Percentiles rank a stretch among this genome's conserved stretches.
These are phyloP conservation scores for Siniperca scherzeri DNA, from an alignment of 2,797 vertebrate species.

Conservation along the genomic window DNA sequence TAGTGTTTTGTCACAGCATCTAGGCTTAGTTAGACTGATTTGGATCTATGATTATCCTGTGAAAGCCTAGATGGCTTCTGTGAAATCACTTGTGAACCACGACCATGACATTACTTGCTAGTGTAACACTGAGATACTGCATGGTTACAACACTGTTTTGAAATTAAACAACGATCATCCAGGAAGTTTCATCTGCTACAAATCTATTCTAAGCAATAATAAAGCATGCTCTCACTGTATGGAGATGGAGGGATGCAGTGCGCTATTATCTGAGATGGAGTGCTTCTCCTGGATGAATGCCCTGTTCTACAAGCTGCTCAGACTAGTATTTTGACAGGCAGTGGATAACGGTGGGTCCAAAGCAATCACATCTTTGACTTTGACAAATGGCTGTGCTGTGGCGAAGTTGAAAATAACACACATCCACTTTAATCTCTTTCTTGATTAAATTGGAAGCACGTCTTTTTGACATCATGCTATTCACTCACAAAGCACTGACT, in stretches of 20 bases:
- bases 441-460: conserved; percentile 98
- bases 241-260: conserved; percentile 83
- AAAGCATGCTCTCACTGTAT: conserved; percentile 69
- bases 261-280: conserved; percentile 84
- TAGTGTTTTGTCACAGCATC: not conserved
- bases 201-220: conserved; percentile 68
- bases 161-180: conserved; percentile 68
- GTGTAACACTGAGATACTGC: conserved; percentile 19
- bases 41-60: conserved; percentile 22
- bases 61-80: conserved; percentile 20
- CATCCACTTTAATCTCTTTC: conserved; percentile 99
- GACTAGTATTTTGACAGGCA: conserved; percentile 98
- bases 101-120: not conserved
- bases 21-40: conserved; percentile 6
- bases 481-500: conserved; percentile 92
- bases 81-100: conserved; percentile 18
- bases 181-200: conserved; percentile 59
- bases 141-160: conserved; percentile 27
- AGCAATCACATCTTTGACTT: conserved; percentile 99
- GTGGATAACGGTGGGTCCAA: conserved; percentile 98
- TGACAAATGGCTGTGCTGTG: conserved; percentile 98
- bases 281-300: conserved; percentile 86
- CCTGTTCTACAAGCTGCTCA: conserved; percentile 88
- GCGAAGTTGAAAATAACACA: conserved; percentile 99
- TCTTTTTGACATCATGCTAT: conserved; percentile 95